These are phyloP conservation scores for Pelochelys cantorii DNA, from an alignment of 2,797 vertebrate genomes.

Conservation along the genomic window DNA sequence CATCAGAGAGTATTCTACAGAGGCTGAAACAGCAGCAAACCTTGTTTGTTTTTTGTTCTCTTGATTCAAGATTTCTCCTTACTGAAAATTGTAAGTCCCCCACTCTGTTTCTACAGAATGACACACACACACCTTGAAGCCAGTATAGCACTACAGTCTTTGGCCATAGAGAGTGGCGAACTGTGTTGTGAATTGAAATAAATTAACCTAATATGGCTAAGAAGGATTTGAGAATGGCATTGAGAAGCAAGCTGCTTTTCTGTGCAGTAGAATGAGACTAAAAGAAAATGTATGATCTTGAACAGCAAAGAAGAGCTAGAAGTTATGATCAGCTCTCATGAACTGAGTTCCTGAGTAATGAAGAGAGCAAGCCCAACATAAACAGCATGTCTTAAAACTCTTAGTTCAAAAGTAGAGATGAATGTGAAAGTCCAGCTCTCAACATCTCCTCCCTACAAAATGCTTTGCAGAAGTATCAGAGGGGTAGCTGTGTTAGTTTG, in stretches of 20 bases:
- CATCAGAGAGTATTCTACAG: neutral
- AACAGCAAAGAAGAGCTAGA: neutral
- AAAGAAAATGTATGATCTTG: conserved; percentile 8
- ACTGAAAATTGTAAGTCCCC: neutral
- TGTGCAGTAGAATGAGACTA: neutral
- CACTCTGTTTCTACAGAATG: neutral
- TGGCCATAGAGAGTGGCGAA: neutral
- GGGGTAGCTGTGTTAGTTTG: no score
- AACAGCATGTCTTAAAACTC: neutral
- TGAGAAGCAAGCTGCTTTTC: neutral
- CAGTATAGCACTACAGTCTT: neutral
- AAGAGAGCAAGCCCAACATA: neutral
- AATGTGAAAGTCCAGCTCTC: neutral
- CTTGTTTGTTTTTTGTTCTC: conserved; percentile 27
- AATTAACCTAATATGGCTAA: neutral
- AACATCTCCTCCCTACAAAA: neutral
- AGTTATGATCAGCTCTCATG: neutral
- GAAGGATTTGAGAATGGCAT: neutral
- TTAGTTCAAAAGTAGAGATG: neutral
- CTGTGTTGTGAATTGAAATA: conserved; percentile 1
- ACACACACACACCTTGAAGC: neutral
- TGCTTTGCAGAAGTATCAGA: neutral
- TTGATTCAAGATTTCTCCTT: conserved; percentile 12
- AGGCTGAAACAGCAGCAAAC: neutral
- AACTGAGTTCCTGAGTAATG: neutral